A percentile compares a stretch with the other conserved stretches of the same genome.
phyloP scores from a whole-genome alignment of 2,113 vertebrate species.

The Dromaius novaehollandiae region DNA sequence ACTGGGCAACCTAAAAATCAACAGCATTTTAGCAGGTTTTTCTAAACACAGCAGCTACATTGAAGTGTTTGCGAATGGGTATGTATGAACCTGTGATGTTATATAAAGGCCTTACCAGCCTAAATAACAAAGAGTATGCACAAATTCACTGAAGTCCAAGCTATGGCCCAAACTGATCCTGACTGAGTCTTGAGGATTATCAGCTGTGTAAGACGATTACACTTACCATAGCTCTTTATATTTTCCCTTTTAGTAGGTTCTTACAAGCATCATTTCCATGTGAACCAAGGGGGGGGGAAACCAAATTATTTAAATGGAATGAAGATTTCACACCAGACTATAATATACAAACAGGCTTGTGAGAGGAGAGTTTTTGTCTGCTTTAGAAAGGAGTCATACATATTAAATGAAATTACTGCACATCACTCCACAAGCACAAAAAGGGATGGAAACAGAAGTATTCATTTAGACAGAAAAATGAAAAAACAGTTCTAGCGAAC shows the following conservation, averaged over 20 bases:
- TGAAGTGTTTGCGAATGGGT: background rate
- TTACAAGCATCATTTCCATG: background rate
- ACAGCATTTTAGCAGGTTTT: background rate
- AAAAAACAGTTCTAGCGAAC: background rate
- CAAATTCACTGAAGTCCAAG: background rate
- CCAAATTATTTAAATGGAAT: background rate
- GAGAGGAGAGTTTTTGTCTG: background rate
- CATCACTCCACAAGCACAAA: background rate
- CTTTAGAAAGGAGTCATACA: background rate
- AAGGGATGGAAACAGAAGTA: background rate
- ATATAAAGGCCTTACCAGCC: background rate
- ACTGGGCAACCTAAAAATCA: constrained; percentile 74
- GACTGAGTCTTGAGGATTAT: background rate
- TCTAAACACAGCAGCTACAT: background rate
- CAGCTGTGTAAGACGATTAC: background rate
- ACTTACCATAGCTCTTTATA: background rate
- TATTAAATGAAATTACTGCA: background rate
- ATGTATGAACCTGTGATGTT: accelerated
- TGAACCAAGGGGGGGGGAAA: background rate
- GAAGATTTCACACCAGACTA: background rate
- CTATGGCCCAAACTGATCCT: background rate
- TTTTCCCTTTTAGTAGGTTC: background rate
- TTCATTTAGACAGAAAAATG: background rate
- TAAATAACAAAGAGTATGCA: background rate
- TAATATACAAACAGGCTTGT: background rate